These are phyloP conservation scores for Montipora cactus DNA, from an alignment of 64 coral and sea anemone species.

Conservation along the genomic window DNA sequence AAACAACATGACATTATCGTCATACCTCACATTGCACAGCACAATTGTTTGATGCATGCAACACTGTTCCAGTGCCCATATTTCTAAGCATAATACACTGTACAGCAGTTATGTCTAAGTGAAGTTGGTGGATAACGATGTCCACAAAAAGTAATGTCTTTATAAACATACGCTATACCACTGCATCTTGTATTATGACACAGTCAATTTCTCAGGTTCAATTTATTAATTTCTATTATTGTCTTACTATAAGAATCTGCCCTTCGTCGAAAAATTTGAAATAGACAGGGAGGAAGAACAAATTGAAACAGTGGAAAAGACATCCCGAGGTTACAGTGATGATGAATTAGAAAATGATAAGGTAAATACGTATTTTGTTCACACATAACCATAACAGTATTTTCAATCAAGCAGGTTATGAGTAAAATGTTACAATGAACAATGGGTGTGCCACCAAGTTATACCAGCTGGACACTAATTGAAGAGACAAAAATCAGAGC, in stretches of 20 bases:
- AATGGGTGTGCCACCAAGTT: neutral
- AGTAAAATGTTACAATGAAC: too few species aligned
- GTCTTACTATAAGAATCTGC: neutral
- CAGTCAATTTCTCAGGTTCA: neutral
- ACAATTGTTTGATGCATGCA: too few species aligned
- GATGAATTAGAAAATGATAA: neutral
- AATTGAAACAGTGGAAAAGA: neutral
- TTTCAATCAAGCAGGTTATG: too few species aligned
- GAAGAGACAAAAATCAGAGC: neutral
- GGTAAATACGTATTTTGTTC: neutral
- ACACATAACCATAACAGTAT: neutral
- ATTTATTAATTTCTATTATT: constrained; percentile 7
- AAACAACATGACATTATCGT: too few species aligned
- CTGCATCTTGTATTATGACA: neutral
- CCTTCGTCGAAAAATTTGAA: neutral
- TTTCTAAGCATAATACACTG: too few species aligned
- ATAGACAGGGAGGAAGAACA: neutral
- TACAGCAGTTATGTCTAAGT: too few species aligned
- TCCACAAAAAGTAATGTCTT: too few species aligned
- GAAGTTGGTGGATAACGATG: too few species aligned
- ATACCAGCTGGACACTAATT: neutral
- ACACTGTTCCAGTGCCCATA: too few species aligned
- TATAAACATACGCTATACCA: too few species aligned
- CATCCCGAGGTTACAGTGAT: neutral
- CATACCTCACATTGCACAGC: too few species aligned